phyloP scores from a whole-genome alignment of 2,888 invertebrate species.

The Drosophila rellima region DNA sequence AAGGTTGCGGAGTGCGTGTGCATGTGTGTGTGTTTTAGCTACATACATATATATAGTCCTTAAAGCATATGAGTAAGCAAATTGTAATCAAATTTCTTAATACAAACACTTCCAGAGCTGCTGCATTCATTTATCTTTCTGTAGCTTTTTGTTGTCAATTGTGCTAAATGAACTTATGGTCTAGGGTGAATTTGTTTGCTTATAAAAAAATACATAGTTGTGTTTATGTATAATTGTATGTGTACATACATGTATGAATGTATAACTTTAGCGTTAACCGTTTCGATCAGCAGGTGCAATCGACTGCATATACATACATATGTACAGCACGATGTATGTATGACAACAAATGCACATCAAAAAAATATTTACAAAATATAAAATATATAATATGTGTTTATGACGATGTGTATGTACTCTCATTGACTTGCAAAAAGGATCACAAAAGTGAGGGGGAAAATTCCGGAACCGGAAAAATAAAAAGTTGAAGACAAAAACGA shows the following conservation, averaged over 20 bases:
- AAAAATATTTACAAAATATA: constrained; percentile 33
- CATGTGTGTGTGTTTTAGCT: constrained; percentile 4
- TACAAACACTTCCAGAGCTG: constrained; percentile 5
- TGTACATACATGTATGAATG: constrained; percentile 4
- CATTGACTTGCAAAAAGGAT: not conserved
- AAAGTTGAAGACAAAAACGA: constrained; percentile 7
- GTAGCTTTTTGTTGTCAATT: constrained; percentile 44
- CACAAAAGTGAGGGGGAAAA: not conserved
- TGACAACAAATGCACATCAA: constrained; percentile 33
- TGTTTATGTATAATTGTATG: constrained; percentile 10
- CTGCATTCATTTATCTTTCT: constrained; percentile 10
- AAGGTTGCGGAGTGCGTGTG: not conserved
- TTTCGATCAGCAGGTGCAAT: constrained; percentile 14
- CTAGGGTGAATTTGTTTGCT: constrained; percentile 34
- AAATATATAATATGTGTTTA: not conserved
- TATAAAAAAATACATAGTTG: constrained; percentile 32
- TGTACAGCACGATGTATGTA: not conserved
- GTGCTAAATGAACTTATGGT: constrained; percentile 66
- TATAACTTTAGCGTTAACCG: not conserved
- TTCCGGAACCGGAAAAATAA: too few relatives aligned
- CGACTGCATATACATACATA: constrained; percentile 3
- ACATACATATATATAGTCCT: constrained; percentile 17
- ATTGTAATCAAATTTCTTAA: constrained; percentile 37
- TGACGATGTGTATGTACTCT: not conserved
- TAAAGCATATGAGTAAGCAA: constrained; percentile 58